Percentiles rank a stretch among this genome's conserved stretches.
These are phyloP conservation scores for Lottia gigantea DNA, from an alignment of 2,888 invertebrate species.

Conservation along the genomic window DNA sequence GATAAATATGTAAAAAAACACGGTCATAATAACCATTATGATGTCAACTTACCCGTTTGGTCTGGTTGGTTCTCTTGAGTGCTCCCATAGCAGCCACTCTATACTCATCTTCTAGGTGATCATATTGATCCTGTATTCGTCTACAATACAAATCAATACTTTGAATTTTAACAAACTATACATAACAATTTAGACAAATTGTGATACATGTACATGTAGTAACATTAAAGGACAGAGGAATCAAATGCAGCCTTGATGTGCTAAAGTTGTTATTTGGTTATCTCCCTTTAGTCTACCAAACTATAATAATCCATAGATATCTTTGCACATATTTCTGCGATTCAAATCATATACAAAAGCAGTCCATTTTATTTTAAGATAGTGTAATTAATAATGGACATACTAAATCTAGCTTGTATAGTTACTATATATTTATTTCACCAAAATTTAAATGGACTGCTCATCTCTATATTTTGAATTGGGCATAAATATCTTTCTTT, in stretches of 20 bases:
- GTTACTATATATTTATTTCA: no score
- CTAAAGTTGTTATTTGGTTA: not conserved
- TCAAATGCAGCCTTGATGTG: not conserved
- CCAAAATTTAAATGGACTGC: no score
- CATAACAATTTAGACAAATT: not conserved
- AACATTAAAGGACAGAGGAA: not conserved
- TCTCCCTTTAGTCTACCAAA: constrained; percentile 1
- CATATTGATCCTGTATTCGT: constrained; percentile 78
- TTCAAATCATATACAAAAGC: not conserved
- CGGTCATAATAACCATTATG: no score
- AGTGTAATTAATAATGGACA: no score
- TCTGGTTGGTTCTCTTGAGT: constrained; percentile 74
- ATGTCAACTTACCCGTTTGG: constrained; percentile 70
- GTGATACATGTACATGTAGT: not conserved
- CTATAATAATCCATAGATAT: no score
- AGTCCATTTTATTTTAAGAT: not conserved
- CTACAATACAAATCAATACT: constrained; percentile 69
- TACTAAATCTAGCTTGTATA: no score
- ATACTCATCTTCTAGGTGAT: constrained; percentile 78
- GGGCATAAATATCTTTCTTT: no score
- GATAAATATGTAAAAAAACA: no score
- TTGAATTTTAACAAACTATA: constrained; percentile 30
- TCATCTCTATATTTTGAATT: no score
- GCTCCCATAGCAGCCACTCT: constrained; percentile 76
- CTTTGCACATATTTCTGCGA: no score